A percentile compares a stretch with the other conserved stretches of the same genome.
Conservation (phyloP, 1,140 invertebrate species). For the Copidosoma floridanum region DNA sequence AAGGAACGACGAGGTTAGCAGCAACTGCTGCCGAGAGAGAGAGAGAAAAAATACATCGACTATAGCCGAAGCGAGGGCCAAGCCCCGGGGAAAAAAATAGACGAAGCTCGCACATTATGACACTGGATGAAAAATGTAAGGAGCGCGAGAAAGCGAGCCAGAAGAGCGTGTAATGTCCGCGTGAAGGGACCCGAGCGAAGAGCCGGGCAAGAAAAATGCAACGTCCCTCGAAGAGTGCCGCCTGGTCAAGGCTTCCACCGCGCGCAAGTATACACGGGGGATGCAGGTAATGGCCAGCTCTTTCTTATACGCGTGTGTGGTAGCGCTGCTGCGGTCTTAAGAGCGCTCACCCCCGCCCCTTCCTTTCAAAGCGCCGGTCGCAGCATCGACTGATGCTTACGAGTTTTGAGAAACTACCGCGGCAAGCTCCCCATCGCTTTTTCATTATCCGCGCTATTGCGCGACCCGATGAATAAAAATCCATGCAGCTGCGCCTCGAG, state of each 20-base stretch:
- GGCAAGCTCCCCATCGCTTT: not conserved
- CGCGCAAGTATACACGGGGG: not conserved
- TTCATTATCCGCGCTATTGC: slow-evolving; percentile 4
- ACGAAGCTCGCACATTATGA: not conserved
- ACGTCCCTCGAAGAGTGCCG: slow-evolving; percentile 3
- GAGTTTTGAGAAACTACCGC: not conserved
- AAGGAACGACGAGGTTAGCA: too few species aligned
- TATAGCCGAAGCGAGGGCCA: too few species aligned
- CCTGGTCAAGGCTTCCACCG: not conserved
- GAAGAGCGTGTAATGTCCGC: slow-evolving; percentile 3
- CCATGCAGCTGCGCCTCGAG: not conserved
- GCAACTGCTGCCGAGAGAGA: too few species aligned
- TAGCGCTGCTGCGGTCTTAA: not conserved
- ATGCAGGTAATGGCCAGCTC: too few species aligned
- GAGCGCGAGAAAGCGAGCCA: not conserved
- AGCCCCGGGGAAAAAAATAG: slow-evolving; percentile 10
- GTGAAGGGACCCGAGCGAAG: not conserved
- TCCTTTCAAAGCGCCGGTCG: too few species aligned
- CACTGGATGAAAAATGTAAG: slow-evolving; percentile 15
- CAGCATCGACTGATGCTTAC: not conserved
- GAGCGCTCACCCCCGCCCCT: too few species aligned
- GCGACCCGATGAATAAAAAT: not conserved
- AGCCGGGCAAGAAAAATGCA: slow-evolving; percentile 10
- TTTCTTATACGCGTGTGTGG: too few species aligned
- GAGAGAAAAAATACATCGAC: too few species aligned